Evolutionary conservation across 2,888 invertebrate species (phyloP).

Genomic region (Stegana nigrithorax): DNA sequence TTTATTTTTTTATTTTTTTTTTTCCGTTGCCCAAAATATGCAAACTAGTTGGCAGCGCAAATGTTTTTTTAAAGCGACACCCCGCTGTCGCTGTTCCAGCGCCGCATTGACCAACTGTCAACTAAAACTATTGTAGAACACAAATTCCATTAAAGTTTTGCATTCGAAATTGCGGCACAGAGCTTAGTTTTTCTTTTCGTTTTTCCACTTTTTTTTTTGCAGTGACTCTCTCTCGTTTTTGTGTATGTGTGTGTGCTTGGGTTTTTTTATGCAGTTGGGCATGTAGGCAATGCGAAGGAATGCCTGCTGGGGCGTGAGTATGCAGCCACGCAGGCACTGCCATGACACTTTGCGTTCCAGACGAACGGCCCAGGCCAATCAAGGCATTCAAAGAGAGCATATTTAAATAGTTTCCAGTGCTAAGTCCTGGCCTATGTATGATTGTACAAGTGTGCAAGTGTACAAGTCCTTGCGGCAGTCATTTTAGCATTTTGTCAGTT

Average conservation of each 20-base stretch:
- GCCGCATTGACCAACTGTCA: background rate
- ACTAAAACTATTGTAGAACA: slow-evolving; percentile 16
- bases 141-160: slow-evolving; percentile 20
- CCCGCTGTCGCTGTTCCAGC: background rate
- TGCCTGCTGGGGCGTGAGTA: no score
- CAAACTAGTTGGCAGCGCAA: slow-evolving; percentile 13
- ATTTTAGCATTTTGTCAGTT: no score
- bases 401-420: slow-evolving; percentile 56
- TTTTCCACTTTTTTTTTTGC: background rate
- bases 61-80: background rate
- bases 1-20: background rate
- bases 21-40: slow-evolving; percentile 27
- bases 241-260: background rate
- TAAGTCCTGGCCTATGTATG: no score
- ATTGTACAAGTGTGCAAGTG: no score
- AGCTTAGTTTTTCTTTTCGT: slow-evolving; percentile 1
- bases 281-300: background rate
- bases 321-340: no score
- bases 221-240: background rate
- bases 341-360: slow-evolving; percentile 1
- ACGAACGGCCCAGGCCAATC: slow-evolving; percentile 45
- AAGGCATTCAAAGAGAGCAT: slow-evolving; percentile 60
- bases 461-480: no score
- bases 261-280: background rate
- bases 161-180: slow-evolving; percentile 15